These are phyloP conservation scores for Latrodectus geometricus DNA, from an alignment of 1,140 invertebrate genomes.

Conservation along the genomic window DNA sequence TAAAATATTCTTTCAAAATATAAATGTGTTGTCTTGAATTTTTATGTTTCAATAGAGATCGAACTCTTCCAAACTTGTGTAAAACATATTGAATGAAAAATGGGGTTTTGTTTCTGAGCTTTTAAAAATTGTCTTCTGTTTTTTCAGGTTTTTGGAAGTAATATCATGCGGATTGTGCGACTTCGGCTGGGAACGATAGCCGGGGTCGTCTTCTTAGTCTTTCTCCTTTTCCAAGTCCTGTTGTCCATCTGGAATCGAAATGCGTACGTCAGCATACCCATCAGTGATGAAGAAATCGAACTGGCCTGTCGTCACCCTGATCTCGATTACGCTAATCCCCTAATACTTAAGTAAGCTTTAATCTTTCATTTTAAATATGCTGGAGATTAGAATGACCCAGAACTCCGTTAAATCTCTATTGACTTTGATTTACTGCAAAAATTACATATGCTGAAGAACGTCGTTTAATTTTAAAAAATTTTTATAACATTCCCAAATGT, in stretches of 20 bases:
- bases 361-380: neutral
- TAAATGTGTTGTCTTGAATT: no score
- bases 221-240: neutral
- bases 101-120: no score
- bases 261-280: constrained; percentile 21
- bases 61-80: no score
- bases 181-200: no score
- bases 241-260: neutral
- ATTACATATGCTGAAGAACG: neutral
- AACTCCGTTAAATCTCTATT: neutral
- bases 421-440: neutral
- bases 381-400: neutral
- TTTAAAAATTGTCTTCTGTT: no score
- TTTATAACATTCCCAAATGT: neutral
- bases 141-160: no score
- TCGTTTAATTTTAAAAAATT: neutral
- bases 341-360: constrained; percentile 75
- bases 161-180: no score
- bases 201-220: no score
- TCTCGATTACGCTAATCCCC: constrained; percentile 76
- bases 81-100: no score
- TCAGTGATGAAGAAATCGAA: constrained; percentile 28
- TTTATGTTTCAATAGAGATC: no score
- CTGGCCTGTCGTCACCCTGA: constrained; percentile 75
- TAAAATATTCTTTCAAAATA: no score